These are phyloP conservation scores for Pionites leucogaster DNA, from an alignment of 2,113 vertebrate species.

Conservation along the genomic window DNA sequence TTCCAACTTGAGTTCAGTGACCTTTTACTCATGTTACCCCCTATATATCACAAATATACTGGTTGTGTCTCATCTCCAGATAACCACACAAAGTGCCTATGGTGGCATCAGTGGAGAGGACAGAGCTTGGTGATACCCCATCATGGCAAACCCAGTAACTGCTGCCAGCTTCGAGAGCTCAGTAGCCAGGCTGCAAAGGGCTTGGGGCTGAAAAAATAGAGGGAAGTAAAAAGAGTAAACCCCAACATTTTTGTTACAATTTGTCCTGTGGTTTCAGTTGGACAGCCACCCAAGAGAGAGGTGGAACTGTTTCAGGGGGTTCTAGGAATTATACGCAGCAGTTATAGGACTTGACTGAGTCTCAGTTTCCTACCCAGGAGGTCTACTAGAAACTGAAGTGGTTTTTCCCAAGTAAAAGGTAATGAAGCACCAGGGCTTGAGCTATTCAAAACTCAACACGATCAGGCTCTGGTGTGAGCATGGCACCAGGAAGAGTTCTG, in stretches of 20 bases:
- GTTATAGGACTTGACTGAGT: neutral
- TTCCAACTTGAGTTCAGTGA: neutral
- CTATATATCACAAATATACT: neutral
- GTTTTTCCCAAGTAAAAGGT: constrained; percentile 33
- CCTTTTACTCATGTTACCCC: neutral
- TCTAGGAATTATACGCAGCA: neutral
- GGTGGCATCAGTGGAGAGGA: neutral
- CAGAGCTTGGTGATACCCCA: neutral
- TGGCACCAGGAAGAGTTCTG: neutral
- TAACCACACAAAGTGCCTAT: neutral
- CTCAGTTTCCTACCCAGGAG: constrained; percentile 21
- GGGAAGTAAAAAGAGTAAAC: neutral
- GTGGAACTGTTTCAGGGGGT: neutral
- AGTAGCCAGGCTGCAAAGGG: neutral
- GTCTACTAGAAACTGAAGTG: neutral
- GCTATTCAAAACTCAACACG: neutral
- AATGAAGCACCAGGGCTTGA: neutral
- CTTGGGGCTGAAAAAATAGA: neutral
- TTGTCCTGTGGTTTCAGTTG: neutral
- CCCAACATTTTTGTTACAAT: neutral
- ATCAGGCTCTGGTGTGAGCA: neutral
- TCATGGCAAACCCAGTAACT: neutral
- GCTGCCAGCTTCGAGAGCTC: neutral
- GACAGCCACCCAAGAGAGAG: neutral
- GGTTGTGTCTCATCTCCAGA: neutral